Evolutionary conservation across 2,888 invertebrate genomes (phyloP).

Genomic region (Cynaeus angustus): DNA sequence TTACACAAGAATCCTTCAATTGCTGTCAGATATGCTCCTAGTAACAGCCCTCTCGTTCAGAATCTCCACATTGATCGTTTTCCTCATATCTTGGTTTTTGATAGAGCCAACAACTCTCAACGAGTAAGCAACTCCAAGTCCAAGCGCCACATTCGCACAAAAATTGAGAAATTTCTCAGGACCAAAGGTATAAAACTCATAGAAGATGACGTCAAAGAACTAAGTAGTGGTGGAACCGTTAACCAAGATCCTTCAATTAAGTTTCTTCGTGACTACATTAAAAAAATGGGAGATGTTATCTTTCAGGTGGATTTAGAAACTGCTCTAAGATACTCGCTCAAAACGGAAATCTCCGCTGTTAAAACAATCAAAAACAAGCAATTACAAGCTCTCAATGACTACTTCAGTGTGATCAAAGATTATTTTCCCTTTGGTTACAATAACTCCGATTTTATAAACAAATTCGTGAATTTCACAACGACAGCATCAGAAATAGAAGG

Average conservation of each 20-base stretch:
- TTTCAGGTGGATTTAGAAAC: constrained; percentile 93
- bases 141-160: too few species aligned
- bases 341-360: constrained; percentile 86
- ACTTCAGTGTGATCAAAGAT: constrained; percentile 80
- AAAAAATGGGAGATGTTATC: constrained; percentile 75
- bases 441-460: constrained; percentile 66
- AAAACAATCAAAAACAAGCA: constrained; percentile 82
- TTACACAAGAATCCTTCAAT: constrained; percentile 75
- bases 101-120: constrained; percentile 56
- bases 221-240: constrained; percentile 5
- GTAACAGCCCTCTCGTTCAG: constrained; percentile 74
- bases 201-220: constrained; percentile 62
- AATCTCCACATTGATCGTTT: constrained; percentile 72
- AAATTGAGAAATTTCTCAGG: too few species aligned
- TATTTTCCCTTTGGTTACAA: constrained; percentile 87
- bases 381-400: constrained; percentile 82
- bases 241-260: constrained; percentile 54
- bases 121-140: too few species aligned
- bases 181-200: constrained; percentile 63
- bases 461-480: constrained; percentile 1
- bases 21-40: constrained; percentile 75
- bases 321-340: constrained; percentile 87
- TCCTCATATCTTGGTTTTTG: constrained; percentile 75
- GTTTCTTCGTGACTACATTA: constrained; percentile 65
- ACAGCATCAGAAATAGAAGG: background rate